A percentile compares a stretch with the other conserved stretches of the same genome.
phyloP scores from a whole-genome alignment of 2,113 vertebrate species.

The Albula glossodonta region DNA sequence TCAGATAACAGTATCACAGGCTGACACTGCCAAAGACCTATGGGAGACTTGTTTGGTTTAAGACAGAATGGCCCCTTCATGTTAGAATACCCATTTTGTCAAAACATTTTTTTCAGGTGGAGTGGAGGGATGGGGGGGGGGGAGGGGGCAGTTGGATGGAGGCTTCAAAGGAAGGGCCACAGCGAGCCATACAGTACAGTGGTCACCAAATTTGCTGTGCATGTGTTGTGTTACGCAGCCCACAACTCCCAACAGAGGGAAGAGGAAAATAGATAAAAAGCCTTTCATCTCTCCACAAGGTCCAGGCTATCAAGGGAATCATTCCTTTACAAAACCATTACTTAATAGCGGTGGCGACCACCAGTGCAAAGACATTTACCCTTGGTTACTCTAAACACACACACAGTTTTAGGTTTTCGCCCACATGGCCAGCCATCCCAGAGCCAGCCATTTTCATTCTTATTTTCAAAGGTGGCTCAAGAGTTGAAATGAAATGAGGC shows the following conservation, averaged over 20 bases:
- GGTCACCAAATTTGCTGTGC: not conserved
- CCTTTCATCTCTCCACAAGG: too few species aligned
- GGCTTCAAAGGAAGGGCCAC: not conserved
- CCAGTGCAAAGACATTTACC: too few species aligned
- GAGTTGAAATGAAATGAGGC: too few species aligned
- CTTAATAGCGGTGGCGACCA: not conserved
- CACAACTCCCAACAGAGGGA: not conserved
- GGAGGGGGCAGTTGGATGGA: not conserved
- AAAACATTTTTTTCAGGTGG: not conserved
- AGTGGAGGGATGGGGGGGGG: not conserved
- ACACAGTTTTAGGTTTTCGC: too few species aligned
- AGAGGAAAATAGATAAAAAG: not conserved
- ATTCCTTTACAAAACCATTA: not conserved
- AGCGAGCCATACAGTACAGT: not conserved
- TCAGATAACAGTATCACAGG: not conserved
- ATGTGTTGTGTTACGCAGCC: not conserved
- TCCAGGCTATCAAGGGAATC: not conserved
- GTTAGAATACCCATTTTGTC: slow-evolving; percentile 5
- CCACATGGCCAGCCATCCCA: too few species aligned
- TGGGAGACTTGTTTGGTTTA: not conserved
- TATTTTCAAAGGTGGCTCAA: too few species aligned
- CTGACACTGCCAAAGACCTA: not conserved
- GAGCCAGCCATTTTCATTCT: too few species aligned
- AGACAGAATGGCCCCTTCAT: not conserved
- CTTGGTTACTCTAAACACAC: too few species aligned